Evolutionary conservation across 2,113 vertebrate genomes (phyloP).

Genomic region (Chamaetylas fuelleborni): DNA sequence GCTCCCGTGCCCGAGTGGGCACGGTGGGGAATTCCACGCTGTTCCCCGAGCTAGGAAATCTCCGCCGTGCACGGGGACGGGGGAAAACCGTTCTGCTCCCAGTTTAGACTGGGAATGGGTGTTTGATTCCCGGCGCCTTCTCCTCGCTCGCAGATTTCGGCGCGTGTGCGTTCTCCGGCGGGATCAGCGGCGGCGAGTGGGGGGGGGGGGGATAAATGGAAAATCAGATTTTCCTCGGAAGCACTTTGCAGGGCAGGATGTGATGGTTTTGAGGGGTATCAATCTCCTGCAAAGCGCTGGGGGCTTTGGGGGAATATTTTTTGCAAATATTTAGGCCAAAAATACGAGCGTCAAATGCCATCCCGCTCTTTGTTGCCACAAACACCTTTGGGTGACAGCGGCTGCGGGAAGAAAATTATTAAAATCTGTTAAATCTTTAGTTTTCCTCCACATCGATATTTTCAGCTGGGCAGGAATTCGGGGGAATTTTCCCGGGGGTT

Average conservation of each 20-base stretch:
- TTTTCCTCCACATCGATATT: slow-evolving; percentile 6
- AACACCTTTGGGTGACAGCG: slow-evolving; percentile 21
- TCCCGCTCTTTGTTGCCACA: slow-evolving; percentile 33
- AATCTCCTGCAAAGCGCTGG: not conserved
- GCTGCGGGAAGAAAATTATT: not conserved
- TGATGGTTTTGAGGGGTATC: not conserved
- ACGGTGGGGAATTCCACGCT: not conserved
- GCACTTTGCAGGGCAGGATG: not conserved
- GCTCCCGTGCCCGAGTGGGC: not conserved
- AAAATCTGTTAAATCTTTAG: not conserved
- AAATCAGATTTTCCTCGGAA: not conserved
- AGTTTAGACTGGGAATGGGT: not conserved
- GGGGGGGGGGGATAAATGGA: not conserved
- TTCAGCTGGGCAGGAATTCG: not conserved
- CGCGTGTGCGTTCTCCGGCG: not conserved
- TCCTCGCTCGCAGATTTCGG: not conserved
- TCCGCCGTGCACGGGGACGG: not conserved
- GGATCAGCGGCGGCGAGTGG: not conserved
- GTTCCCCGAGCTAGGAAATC: not conserved
- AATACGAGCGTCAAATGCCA: not conserved
- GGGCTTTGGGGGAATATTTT: not conserved
- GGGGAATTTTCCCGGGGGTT: not conserved
- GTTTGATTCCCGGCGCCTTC: not conserved
- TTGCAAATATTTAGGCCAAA: slow-evolving; percentile 14
- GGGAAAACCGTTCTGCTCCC: not conserved